phyloP scores from a whole-genome alignment of 2,113 vertebrate genomes.

The Crotalus horridus region DNA sequence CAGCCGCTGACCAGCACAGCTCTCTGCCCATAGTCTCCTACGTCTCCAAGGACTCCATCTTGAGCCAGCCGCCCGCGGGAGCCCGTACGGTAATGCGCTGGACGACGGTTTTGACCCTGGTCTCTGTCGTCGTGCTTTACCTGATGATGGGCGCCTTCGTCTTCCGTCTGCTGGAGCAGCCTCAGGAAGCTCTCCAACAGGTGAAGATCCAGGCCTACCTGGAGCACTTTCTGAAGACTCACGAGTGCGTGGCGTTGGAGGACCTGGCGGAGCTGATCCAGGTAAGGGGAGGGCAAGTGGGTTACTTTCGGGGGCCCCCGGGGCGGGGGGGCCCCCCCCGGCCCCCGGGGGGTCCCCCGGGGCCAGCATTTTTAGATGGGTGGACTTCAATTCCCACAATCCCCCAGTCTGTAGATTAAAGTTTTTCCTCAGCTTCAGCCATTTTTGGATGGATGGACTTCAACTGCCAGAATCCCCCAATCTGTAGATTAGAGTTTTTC shows the following conservation, averaged over 20 bases:
- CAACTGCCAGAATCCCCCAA: neutral
- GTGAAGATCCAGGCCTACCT: slow-evolving; percentile 55
- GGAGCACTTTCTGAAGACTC: slow-evolving; percentile 68
- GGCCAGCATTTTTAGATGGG: no score
- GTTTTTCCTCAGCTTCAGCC: neutral
- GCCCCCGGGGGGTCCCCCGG: no score
- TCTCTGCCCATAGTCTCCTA: slow-evolving; percentile 47
- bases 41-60: slow-evolving; percentile 70
- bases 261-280: slow-evolving; percentile 71
- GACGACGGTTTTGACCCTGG: slow-evolving; percentile 79
- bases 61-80: slow-evolving; percentile 33
- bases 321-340: no score
- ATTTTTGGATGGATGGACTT: neutral
- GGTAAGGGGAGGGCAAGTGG: slow-evolving; percentile 59
- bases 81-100: slow-evolving; percentile 72
- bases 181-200: slow-evolving; percentile 69
- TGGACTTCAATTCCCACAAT: neutral
- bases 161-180: slow-evolving; percentile 80
- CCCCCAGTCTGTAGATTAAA: neutral
- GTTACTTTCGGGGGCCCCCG: no score
- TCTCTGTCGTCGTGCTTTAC: slow-evolving; percentile 81
- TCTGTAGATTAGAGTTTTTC: neutral
- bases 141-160: slow-evolving; percentile 83
- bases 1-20: neutral
- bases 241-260: slow-evolving; percentile 71